Conservation (phyloP, 2,113 vertebrate species). For the Ginglymostoma cirratum region DNA sequence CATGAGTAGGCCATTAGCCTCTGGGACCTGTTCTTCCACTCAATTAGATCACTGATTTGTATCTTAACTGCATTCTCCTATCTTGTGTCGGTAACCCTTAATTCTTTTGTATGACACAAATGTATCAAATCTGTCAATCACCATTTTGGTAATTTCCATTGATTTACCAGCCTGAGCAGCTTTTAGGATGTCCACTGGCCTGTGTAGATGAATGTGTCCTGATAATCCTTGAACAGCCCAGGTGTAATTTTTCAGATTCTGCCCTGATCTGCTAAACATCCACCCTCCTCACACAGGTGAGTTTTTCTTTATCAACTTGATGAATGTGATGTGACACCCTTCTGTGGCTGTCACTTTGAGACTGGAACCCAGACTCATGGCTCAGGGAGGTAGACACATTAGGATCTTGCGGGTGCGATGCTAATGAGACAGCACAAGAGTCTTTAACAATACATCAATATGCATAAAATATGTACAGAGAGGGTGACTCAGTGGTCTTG, state of each 20-base stretch:
- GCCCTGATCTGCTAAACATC: too few relatives aligned
- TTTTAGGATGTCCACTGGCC: not conserved
- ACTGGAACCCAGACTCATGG: too few relatives aligned
- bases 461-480: not conserved
- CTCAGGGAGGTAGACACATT: too few relatives aligned
- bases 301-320: too few relatives aligned
- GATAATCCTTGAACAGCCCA: not conserved
- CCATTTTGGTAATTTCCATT: not conserved
- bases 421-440: not conserved
- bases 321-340: too few relatives aligned
- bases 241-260: not conserved
- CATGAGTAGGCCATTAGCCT: not conserved
- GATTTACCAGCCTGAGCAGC: not conserved
- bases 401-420: too few relatives aligned
- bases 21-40: not conserved
- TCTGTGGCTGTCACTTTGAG: too few relatives aligned
- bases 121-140: not conserved
- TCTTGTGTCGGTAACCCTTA: not conserved
- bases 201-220: not conserved
- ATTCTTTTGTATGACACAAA: too few relatives aligned
- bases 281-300: too few relatives aligned
- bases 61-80: not conserved
- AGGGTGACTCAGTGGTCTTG: too few relatives aligned
- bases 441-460: not conserved
- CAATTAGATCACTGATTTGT: not conserved